These are phyloP conservation scores for Scaptomyza reducta DNA, from an alignment of 2,888 invertebrate species.

Conservation along the genomic window DNA sequence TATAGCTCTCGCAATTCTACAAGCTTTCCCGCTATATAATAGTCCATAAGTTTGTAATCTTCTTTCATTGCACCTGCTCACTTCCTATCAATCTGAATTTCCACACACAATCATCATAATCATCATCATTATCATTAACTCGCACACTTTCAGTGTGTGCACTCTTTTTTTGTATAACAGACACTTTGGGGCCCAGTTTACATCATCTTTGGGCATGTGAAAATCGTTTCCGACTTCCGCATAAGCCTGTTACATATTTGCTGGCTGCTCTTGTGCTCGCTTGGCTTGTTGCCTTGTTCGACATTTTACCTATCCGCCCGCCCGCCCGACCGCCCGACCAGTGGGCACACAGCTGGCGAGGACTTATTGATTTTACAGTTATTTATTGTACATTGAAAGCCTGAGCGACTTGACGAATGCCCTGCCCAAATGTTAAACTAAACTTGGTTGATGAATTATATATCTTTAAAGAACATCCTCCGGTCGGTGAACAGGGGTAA, in stretches of 20 bases:
- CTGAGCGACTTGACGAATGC: not conserved
- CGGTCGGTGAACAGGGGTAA: no score
- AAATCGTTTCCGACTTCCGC: conserved; percentile 73
- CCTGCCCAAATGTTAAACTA: no score
- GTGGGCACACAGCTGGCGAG: not conserved
- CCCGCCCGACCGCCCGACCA: no score
- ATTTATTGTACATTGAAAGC: conserved; percentile 22
- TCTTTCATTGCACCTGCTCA: conserved; percentile 17
- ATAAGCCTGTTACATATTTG: conserved; percentile 43
- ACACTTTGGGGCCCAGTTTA: conserved; percentile 46
- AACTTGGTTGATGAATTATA: no score
- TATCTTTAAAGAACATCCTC: no score
- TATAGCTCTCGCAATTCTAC: conserved; percentile 1
- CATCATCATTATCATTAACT: conserved; percentile 31
- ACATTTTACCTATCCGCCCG: conserved; percentile 27
- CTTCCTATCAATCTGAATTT: conserved; percentile 34
- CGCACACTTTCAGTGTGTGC: conserved; percentile 7
- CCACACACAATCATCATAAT: conserved; percentile 15
- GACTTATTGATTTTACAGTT: conserved; percentile 49
- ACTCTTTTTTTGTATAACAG: conserved; percentile 15
- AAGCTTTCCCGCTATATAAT: not conserved
- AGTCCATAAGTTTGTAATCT: conserved; percentile 16
- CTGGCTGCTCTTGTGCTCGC: not conserved
- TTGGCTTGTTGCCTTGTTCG: conserved; percentile 17
- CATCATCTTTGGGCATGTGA: conserved; percentile 62